phyloP scores from a whole-genome alignment of 2,113 vertebrate species.

The Bubo bubo region DNA sequence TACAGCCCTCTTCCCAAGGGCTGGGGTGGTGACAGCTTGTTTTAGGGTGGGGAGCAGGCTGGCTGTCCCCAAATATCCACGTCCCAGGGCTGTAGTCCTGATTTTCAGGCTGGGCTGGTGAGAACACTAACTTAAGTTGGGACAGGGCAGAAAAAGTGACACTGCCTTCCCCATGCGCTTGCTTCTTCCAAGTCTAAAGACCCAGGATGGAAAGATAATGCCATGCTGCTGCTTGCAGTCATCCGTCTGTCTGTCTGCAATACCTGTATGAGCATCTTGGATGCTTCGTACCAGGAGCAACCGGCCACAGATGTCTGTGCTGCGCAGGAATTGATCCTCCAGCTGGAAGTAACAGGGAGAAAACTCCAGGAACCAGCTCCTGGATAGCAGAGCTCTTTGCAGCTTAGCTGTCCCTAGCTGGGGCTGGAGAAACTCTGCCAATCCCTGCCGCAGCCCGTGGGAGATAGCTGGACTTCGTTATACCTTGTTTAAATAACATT shows the following conservation, averaged over 20 bases:
- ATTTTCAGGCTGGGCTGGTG: background rate
- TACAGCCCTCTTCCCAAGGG: background rate
- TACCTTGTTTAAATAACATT: conserved; percentile 66
- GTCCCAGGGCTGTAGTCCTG: background rate
- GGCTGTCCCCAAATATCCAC: background rate
- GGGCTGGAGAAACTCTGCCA: background rate
- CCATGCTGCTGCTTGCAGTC: background rate
- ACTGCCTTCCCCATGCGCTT: rapidly evolving
- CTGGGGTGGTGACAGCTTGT: background rate
- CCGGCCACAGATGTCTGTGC: background rate
- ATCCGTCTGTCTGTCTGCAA: background rate
- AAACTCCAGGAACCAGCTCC: background rate
- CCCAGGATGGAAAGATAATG: background rate
- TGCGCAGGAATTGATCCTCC: background rate
- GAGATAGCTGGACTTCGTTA: background rate
- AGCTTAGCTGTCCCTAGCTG: background rate
- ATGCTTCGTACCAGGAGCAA: rapidly evolving
- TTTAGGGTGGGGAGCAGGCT: background rate
- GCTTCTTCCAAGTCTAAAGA: background rate
- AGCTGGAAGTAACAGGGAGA: background rate
- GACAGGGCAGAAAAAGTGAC: background rate
- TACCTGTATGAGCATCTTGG: rapidly evolving
- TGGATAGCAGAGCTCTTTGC: background rate
- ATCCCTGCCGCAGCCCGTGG: background rate
- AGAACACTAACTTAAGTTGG: background rate